phyloP scores from a whole-genome alignment of 2,797 vertebrate genomes.

The Novumbra hubbsi region DNA sequence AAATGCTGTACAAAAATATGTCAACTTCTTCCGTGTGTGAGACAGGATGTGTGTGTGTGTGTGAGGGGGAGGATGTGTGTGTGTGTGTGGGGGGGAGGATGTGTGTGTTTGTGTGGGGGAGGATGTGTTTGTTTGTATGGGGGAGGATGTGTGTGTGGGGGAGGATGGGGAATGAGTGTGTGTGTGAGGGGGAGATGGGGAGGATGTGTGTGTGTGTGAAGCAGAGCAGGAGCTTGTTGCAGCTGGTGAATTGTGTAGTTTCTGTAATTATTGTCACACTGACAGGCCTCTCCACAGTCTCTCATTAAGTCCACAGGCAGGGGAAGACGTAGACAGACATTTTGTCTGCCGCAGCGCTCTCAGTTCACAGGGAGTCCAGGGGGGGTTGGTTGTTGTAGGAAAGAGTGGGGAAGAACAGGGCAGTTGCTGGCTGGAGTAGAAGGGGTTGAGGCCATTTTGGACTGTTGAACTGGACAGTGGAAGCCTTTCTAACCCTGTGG shows the following conservation, averaged over 20 bases:
- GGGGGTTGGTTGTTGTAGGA: slow-evolving; percentile 14
- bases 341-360: slow-evolving; percentile 44
- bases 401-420: not conserved
- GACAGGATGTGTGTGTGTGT: slow-evolving; percentile 17
- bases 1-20: too few relatives aligned
- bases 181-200: not conserved
- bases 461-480: slow-evolving; percentile 12
- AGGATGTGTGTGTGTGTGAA: slow-evolving; percentile 16
- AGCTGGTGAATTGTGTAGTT: slow-evolving; percentile 61
- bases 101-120: slow-evolving; percentile 17
- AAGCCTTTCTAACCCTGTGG: not conserved
- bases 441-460: slow-evolving; percentile 25
- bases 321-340: slow-evolving; percentile 44
- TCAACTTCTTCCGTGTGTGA: too few relatives aligned
- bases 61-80: slow-evolving; percentile 2
- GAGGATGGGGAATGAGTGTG: too few relatives aligned
- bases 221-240: slow-evolving; percentile 36
- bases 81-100: not conserved
- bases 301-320: slow-evolving; percentile 61
- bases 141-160: too few relatives aligned
- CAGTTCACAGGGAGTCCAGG: slow-evolving; percentile 33
- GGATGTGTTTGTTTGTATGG: slow-evolving; percentile 27
- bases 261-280: slow-evolving; percentile 68
- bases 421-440: slow-evolving; percentile 18
- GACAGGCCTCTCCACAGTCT: slow-evolving; percentile 64